phyloP scores from a whole-genome alignment of 2,888 invertebrate species.

The Scrobipalpa costella region DNA sequence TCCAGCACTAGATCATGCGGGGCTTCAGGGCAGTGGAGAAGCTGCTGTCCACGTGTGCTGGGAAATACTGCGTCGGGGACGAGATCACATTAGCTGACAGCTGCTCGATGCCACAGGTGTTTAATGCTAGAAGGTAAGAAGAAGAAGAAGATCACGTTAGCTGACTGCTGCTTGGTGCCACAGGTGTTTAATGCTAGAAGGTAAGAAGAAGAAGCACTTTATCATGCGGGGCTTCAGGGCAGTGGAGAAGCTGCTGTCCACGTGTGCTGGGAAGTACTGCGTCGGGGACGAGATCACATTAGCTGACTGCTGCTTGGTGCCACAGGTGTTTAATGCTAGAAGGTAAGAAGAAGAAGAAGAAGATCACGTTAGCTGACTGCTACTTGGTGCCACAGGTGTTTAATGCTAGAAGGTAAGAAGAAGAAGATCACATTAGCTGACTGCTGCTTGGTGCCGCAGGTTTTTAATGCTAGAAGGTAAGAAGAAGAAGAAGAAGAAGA shows the following conservation, averaged over 20 bases:
- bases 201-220: no score
- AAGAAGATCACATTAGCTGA: no score
- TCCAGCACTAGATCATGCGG: conserved; percentile 93
- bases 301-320: conserved; percentile 97
- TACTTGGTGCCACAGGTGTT: no score
- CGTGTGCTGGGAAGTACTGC: conserved; percentile 94
- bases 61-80: conserved; percentile 96
- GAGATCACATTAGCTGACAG: conserved; percentile 96
- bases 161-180: no score
- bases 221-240: conserved; percentile 94
- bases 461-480: no score
- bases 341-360: no score
- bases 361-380: no score
- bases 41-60: conserved; percentile 89
- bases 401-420: no score
- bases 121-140: conserved; percentile 92
- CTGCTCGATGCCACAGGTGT: conserved; percentile 96
- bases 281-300: conserved; percentile 96
- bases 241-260: conserved; percentile 91
- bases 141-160: no score
- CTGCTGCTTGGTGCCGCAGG: no score
- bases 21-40: conserved; percentile 96
- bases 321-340: conserved; percentile 96
- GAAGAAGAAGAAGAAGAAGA: no score
- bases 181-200: no score